phyloP scores from a whole-genome alignment of 2,888 invertebrate species.

The Merodon equestris region DNA sequence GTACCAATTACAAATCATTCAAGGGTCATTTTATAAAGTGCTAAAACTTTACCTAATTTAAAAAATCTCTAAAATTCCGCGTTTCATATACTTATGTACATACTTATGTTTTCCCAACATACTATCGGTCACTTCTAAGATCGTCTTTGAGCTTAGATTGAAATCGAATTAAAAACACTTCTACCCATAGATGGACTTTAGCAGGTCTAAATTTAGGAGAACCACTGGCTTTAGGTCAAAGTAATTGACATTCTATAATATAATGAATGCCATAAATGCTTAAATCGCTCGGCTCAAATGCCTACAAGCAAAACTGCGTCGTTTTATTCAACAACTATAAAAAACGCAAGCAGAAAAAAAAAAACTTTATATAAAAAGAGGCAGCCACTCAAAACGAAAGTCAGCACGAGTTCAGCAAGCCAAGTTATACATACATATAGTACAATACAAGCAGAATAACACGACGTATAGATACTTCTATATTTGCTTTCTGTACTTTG shows the following conservation, averaged over 20 bases:
- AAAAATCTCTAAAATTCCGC: too few species aligned
- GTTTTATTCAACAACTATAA: constrained; percentile 38
- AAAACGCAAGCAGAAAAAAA: constrained; percentile 34
- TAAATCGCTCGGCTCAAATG: constrained; percentile 56
- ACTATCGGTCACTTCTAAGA: too few species aligned
- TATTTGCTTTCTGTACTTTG: constrained; percentile 39
- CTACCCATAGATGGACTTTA: too few species aligned
- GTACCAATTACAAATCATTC: too few species aligned
- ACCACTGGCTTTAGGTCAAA: constrained; percentile 46
- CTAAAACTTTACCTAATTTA: too few species aligned
- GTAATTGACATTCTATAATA: constrained; percentile 51
- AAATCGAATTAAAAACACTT: too few species aligned
- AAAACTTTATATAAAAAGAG: constrained; percentile 24
- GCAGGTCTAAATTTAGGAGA: constrained; percentile 29
- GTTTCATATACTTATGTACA: too few species aligned
- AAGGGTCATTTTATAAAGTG: too few species aligned
- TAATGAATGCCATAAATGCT: constrained; percentile 48
- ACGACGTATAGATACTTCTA: constrained; percentile 39
- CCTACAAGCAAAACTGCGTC: constrained; percentile 53
- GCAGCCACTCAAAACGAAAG: constrained; percentile 67
- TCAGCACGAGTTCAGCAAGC: constrained; percentile 67
- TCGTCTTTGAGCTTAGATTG: too few species aligned
- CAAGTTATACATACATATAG: constrained; percentile 41
- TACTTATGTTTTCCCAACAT: too few species aligned
- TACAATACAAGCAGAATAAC: background rate